Evolutionary conservation across 2,113 vertebrate genomes (phyloP).

Genomic region (Muntiacus muntjak): DNA sequence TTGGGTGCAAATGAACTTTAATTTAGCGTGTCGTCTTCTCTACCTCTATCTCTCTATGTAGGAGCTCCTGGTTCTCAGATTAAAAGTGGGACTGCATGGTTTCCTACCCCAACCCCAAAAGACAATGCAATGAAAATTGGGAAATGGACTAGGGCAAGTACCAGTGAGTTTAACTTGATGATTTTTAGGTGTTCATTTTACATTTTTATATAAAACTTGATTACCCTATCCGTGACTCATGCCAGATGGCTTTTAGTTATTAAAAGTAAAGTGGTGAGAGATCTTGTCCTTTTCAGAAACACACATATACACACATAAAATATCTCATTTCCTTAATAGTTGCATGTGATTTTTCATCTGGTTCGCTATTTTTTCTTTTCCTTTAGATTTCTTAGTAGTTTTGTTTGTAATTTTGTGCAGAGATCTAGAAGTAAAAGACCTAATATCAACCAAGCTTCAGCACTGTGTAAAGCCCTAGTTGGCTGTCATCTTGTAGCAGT

Average conservation of each 20-base stretch:
- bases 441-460: background rate
- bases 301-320: background rate
- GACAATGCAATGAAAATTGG: background rate
- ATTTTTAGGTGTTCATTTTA: background rate
- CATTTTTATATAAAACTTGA: background rate
- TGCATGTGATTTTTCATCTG: background rate
- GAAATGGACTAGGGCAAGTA: background rate
- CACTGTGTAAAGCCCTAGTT: conserved; percentile 3
- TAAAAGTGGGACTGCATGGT: background rate
- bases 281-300: conserved; percentile 7
- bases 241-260: background rate
- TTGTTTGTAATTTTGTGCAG: conserved; percentile 9
- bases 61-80: background rate
- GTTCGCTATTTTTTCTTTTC: background rate
- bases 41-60: background rate
- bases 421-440: background rate
- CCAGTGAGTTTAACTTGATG: background rate
- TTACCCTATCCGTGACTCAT: background rate
- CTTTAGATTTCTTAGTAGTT: background rate
- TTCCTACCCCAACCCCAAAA: background rate
- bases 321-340: background rate
- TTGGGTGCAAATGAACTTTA: background rate
- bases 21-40: background rate
- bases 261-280: background rate
- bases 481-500: conserved; percentile 12